Base-by-base conservation (phyloP, 2,113 vertebrate genomes). In the Pogonocichla stellata region DNA sequence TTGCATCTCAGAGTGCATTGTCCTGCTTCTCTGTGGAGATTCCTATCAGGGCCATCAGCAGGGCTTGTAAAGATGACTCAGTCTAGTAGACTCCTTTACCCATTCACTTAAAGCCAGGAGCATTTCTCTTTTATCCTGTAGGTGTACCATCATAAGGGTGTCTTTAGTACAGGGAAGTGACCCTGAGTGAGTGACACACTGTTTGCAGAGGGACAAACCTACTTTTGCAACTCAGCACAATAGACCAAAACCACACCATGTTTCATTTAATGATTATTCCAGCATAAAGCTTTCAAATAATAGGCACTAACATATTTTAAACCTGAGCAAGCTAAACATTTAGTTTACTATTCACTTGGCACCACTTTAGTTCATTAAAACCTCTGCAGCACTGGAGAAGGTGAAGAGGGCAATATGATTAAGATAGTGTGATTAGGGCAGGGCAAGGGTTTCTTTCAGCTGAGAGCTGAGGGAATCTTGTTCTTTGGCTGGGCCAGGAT, bases 341-440 rank as follows among this genome's bases (percentile, higher is more conserved):
- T 93, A 66, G 88, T 95, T 90, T 88, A n/a, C 36, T 64, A 53
- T 89, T 91, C 80, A 92, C 67, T 62, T 64, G 42, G 90, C 85
- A 82, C 79, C 34, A 70, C 78, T 84, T 89, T 26, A 58, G 67
- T 60, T 93, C 60, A 69, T 90, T 86, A 93, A 93, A 93, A 51
- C 47, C 75, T 74, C 57, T 71, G 65, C 40, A 86, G 51, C 67
- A 31, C 1, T 86, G 65, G 62, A 43, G 72, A 88, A 94, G 67
- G 60, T 6, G 10, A 80, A 80, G 80, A 88, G 83, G 80, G 50
- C 73, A 65, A 19, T 26, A 15, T 61, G 53, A 78, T 67, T 80
- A 83, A 72, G 60, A 56, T 6, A 75, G 29, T 17, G 14, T 11
- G 38, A 65, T 91, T 48, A 81, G 77, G 45, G 45, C 66, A 48